Evolutionary conservation across 2,113 vertebrate species (phyloP).

Genomic region (Podocnemis expansa): DNA sequence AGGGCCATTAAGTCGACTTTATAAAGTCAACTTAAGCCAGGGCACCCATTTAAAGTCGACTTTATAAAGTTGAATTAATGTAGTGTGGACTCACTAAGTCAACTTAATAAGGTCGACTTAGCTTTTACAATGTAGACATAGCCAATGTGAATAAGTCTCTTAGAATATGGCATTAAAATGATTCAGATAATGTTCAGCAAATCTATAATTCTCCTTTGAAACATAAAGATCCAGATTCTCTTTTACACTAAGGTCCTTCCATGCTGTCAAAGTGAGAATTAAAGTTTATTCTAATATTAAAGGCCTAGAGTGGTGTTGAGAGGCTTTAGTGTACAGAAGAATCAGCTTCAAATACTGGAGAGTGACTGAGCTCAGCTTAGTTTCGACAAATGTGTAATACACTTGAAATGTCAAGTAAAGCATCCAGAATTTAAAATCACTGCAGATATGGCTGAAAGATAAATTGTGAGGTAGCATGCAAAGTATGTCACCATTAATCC

Average conservation of each 20-base stretch:
- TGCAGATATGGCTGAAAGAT: background rate
- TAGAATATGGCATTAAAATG: background rate
- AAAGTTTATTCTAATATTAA: no score
- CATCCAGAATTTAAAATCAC: background rate
- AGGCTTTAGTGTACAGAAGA: background rate
- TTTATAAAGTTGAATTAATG: no score
- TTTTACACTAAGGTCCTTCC: background rate
- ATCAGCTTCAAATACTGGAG: rapidly evolving
- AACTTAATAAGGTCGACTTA: no score
- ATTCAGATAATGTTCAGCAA: rapidly evolving
- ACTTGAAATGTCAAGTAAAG: rapidly evolving
- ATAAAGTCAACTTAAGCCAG: no score
- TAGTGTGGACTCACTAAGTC: no score
- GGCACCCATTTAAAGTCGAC: no score
- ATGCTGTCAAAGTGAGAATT: no score
- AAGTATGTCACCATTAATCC: background rate
- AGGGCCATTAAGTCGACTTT: no score
- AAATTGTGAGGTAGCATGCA: rapidly evolving
- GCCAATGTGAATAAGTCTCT: no score
- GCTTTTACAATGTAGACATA: no score
- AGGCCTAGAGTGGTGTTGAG: background rate
- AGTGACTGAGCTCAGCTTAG: rapidly evolving
- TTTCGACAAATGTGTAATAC: background rate
- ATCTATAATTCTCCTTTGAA: background rate
- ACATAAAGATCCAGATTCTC: rapidly evolving